These are phyloP conservation scores for Drosophila sproati DNA, from an alignment of 1,140 invertebrate species.

Conservation along the genomic window DNA sequence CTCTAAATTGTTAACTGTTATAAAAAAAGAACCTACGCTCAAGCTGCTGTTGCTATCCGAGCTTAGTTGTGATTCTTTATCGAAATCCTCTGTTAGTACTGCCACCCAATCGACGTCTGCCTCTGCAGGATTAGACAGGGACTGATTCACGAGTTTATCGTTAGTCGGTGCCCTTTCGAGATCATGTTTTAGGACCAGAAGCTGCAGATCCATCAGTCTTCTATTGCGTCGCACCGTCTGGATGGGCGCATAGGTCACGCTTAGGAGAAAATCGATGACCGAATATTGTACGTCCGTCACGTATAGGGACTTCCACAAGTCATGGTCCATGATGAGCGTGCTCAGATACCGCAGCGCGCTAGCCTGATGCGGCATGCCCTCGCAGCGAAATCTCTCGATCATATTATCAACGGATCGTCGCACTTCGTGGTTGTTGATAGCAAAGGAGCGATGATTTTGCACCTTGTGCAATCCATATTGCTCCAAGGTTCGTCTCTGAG, in stretches of 20 bases:
- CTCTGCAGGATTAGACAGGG: neutral
- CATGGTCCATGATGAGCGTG: constrained; percentile 47
- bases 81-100: constrained; percentile 50
- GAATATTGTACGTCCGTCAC: constrained; percentile 65
- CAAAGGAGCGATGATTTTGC: constrained; percentile 46
- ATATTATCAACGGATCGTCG: constrained; percentile 57
- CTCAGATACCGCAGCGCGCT: constrained; percentile 46
- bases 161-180: neutral
- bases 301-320: constrained; percentile 40
- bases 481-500: constrained; percentile 37
- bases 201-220: constrained; percentile 21
- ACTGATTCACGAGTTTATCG: too few species aligned
- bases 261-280: constrained; percentile 71
- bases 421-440: constrained; percentile 59
- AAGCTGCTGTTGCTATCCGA: constrained; percentile 23
- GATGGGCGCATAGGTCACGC: constrained; percentile 59
- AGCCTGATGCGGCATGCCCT: constrained; percentile 56
- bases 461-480: constrained; percentile 54
- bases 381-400: constrained; percentile 62
- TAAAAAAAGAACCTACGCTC: constrained; percentile 34
- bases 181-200: neutral
- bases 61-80: neutral
- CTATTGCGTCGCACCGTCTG: constrained; percentile 58
- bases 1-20: neutral
- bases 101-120: constrained; percentile 46